Conservation (phyloP, 2,113 vertebrate genomes). For the Cyprinodon brontotheroides region DNA sequence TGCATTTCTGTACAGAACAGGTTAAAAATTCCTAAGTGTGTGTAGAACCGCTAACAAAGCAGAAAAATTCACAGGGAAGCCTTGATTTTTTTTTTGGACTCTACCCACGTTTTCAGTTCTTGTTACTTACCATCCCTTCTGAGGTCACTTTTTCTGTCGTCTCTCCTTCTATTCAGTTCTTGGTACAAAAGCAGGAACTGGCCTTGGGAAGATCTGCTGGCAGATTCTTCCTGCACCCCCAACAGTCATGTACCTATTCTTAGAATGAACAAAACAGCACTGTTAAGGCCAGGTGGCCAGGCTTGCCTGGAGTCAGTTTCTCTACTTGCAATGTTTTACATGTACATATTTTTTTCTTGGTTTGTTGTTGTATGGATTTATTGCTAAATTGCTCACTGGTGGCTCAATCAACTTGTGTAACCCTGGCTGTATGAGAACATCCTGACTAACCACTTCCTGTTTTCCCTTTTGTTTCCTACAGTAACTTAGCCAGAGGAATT, state of each 20-base stretch:
- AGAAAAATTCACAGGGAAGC: neutral
- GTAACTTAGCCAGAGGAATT: conserved; percentile 49
- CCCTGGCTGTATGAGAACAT: conserved; percentile 46
- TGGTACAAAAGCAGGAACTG: conserved; percentile 71
- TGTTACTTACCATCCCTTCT: conserved; percentile 8
- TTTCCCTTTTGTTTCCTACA: conserved; percentile 51
- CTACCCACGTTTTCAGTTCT: conserved; percentile 14
- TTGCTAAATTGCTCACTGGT: neutral
- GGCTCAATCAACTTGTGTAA: conserved; percentile 1
- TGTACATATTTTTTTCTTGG: neutral
- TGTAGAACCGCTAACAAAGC: neutral
- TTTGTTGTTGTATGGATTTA: neutral
- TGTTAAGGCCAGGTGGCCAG: conserved; percentile 65
- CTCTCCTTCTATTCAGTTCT: conserved; percentile 33
- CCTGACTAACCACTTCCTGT: conserved; percentile 64
- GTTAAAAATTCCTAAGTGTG: too few species aligned
- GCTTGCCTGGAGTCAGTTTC: conserved; percentile 43
- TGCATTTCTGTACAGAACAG: too few species aligned
- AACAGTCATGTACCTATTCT: conserved; percentile 65
- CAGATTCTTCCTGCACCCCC: conserved; percentile 61
- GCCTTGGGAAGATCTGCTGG: conserved; percentile 53
- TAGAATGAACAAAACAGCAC: conserved; percentile 64
- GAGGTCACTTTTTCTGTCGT: conserved; percentile 39
- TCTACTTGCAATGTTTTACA: conserved; percentile 22
- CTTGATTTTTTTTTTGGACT: conserved; percentile 11